Base-by-base conservation (phyloP, 2,113 vertebrate species). In the Seriola aureovittata region DNA sequence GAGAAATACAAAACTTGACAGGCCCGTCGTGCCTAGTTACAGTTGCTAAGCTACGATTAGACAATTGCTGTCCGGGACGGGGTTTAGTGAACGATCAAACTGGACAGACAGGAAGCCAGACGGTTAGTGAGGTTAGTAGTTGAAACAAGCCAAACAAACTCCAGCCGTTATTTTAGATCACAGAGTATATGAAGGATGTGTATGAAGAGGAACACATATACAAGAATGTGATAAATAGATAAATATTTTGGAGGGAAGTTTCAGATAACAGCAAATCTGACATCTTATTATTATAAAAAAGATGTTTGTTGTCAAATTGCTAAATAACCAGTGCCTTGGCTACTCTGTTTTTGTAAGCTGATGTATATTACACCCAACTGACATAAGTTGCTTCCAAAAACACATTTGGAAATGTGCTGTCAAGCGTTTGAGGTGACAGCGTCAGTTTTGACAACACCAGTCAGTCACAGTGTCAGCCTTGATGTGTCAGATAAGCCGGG, bases 381-480 rank as follows among this genome's bases (percentile, higher is more conserved):
- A 32, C 34, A 65, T 48, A 38, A 5, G 52, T 62, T 60, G 34
- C 8, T 75, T 74, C 36, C n/a, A 52, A 38, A 78, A 60, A 57
- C 46, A 65, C 57, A 32, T 72, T 55, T 48, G 23, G 6, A 66
- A 85, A 82, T 50, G 74, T n/a, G 66, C 68, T 32, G 75, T 82
- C 78, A 29, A 46, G 71, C 65, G 71, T 84, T 59, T 55, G 76
- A 71, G 65, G 76, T 48, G 85, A 78, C 80, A 12, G 11, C 21
- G 48, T 65, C 84, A 78, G 91, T 62, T 91, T 91, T 62, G 87
- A 89, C 83, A 78, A 88, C 85, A 86, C 74, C 75, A 82, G 80
- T 71, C 85, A 72, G 60, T 91, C 85, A 50, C 62, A 66, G 70
- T 44, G 78, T 69, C 85, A 62, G 75, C 78, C 67, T 74, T 65